Evolutionary conservation across 2,888 invertebrate species (phyloP), one percentile per base, ranked within the genome.

Genomic region (Andrena bucephala): DNA sequence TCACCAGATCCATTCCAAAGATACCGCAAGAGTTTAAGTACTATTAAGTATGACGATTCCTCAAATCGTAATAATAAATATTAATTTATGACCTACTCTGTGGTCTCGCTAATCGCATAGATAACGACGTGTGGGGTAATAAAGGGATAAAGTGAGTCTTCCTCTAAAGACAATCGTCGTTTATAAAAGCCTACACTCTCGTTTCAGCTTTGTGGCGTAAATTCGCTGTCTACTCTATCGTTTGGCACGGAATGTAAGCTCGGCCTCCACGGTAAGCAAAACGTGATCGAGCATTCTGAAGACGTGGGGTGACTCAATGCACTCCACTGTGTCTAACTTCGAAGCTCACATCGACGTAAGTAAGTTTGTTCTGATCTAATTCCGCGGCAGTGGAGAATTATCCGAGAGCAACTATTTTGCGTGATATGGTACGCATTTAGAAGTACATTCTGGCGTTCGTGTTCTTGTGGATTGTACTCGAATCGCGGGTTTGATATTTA

Each of bases 231-330:
- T 42, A 42, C 4, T 42, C 42, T 42, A 42, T 16, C 42, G 42
- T 42, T 42, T 42, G 42, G 42, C 16, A 42, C 24, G 57, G 57
- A 27, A 57, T 57, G 57, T 27, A 27, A 57, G 24, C 57, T 57
- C 24, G n/a, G 62, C 62, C 31, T 8, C 33, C 20, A 10, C 20
- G 33, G 13, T 33, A 62, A 62, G 62, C 62, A 62, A 62, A 31
- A 62, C 62, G 62, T 33, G 29, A 33, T 31, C 62, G 24, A 57
- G 13, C 1, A 57, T 20, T 57, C 24, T 27, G 24, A 20, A 57
- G 24, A 10, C 24, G 24, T 10, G 10, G 57, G 10, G 57, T 24
- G 24, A 10, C 57, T 24, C 24, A 57, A 57, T 24, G 57, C 57
- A 27, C 57, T 13, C 4, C 27, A 57, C 24, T 57, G 57, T 57